These are phyloP conservation scores for Bruchidius siliquastri DNA, from an alignment of 2,888 invertebrate genomes.

Conservation along the genomic window DNA sequence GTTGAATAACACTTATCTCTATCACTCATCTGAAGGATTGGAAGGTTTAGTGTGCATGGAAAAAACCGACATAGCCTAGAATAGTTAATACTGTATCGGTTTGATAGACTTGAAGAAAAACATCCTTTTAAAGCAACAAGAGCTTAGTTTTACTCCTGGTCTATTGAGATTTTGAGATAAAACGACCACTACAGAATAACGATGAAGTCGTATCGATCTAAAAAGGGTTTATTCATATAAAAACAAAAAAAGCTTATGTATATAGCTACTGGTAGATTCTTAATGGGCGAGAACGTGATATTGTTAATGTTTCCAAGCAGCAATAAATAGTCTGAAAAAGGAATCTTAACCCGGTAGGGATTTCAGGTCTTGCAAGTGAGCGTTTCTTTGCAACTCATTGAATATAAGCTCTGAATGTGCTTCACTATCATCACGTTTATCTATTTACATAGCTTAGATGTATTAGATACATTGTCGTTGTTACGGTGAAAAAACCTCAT, in stretches of 20 bases:
- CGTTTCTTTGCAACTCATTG: neutral
- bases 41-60: neutral
- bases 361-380: neutral
- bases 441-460: too few relatives aligned
- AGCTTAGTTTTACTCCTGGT: neutral
- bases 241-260: neutral
- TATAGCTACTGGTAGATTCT: neutral
- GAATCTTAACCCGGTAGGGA: neutral
- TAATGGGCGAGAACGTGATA: neutral
- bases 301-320: neutral
- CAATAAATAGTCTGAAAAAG: neutral
- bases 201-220: neutral
- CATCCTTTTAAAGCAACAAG: neutral
- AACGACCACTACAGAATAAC: neutral
- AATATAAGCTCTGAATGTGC: neutral
- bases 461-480: too few relatives aligned
- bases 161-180: neutral
- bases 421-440: too few relatives aligned
- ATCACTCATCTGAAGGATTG: neutral
- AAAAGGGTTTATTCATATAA: neutral
- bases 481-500: too few relatives aligned
- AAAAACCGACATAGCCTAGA: neutral
- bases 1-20: too few relatives aligned
- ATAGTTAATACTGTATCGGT: neutral
- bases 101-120: neutral